Percentiles rank a stretch among this genome's conserved stretches.
phyloP scores from a whole-genome alignment of 2,888 invertebrate species.

The Leptinotarsa juncta region DNA sequence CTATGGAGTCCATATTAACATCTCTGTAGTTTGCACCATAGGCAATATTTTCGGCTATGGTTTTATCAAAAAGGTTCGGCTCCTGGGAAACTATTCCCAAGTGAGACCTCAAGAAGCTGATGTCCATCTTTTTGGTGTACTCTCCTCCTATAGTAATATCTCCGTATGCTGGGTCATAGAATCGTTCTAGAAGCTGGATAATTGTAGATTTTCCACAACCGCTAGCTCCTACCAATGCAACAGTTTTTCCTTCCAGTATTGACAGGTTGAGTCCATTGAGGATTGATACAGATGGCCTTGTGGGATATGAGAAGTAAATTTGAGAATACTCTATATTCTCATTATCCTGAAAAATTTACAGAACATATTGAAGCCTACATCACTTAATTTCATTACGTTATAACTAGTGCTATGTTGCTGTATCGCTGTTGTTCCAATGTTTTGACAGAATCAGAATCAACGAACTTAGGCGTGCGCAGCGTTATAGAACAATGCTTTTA shows the following conservation, averaged over 20 bases:
- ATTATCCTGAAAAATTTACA: slow-evolving; percentile 53
- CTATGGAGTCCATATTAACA: slow-evolving; percentile 77
- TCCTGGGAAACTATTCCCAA: slow-evolving; percentile 94
- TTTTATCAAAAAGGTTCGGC: slow-evolving; percentile 88
- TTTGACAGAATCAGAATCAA: too few species aligned
- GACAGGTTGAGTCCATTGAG: slow-evolving; percentile 74
- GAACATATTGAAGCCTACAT: too few species aligned
- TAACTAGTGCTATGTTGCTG: too few species aligned
- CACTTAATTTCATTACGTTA: too few species aligned
- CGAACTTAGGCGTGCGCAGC: too few species aligned
- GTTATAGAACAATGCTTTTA: too few species aligned
- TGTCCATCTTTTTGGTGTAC: slow-evolving; percentile 53
- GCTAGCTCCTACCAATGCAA: slow-evolving; percentile 81
- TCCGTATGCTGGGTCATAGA: slow-evolving; percentile 81
- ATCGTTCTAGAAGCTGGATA: slow-evolving; percentile 82
- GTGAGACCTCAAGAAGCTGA: slow-evolving; percentile 66
- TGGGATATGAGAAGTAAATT: slow-evolving; percentile 81
- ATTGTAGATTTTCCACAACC: slow-evolving; percentile 91
- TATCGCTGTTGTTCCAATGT: too few species aligned
- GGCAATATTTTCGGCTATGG: slow-evolving; percentile 90
- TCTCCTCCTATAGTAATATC: slow-evolving; percentile 64
- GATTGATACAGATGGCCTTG: slow-evolving; percentile 76
- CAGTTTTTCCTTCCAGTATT: slow-evolving; percentile 74
- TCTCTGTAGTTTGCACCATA: slow-evolving; percentile 84
- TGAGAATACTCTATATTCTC: slow-evolving; percentile 78